Conservation (phyloP, 2,888 invertebrate species). For the Sinhomidia bicolor region DNA sequence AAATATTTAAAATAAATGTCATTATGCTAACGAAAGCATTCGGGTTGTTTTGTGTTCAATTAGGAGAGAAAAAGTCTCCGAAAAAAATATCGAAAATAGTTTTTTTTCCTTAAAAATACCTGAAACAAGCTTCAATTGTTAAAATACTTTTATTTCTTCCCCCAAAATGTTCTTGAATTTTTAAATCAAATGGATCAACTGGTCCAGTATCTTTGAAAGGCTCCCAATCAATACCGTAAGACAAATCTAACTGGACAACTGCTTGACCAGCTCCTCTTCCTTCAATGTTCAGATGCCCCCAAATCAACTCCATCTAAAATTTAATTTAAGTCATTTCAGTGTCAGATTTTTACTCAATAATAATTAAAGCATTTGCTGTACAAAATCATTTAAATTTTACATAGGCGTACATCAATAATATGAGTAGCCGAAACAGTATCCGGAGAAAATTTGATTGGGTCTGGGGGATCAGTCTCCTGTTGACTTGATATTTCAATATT, state of each 20-base stretch:
- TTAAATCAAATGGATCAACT: slow-evolving; percentile 82
- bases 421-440: slow-evolving; percentile 79
- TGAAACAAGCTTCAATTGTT: slow-evolving; percentile 81
- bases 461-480: slow-evolving; percentile 76
- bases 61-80: no score
- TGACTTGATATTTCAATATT: slow-evolving; percentile 81
- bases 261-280: slow-evolving; percentile 84
- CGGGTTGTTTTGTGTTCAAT: neutral
- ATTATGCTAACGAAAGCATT: neutral
- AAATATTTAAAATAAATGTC: slow-evolving; percentile 38
- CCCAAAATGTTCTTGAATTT: slow-evolving; percentile 82
- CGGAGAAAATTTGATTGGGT: slow-evolving; percentile 80
- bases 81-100: no score
- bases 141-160: slow-evolving; percentile 82
- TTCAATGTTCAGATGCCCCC: slow-evolving; percentile 83
- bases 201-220: slow-evolving; percentile 81
- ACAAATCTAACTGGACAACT: slow-evolving; percentile 83
- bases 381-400: slow-evolving; percentile 75
- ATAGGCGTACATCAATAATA: slow-evolving; percentile 79
- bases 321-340: no score
- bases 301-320: slow-evolving; percentile 81
- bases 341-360: no score
- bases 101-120: no score
- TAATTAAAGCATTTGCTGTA: no score
- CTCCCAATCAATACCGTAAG: slow-evolving; percentile 82